phyloP scores from a whole-genome alignment of 1,140 invertebrate species.

The Temnothorax longispinosus region DNA sequence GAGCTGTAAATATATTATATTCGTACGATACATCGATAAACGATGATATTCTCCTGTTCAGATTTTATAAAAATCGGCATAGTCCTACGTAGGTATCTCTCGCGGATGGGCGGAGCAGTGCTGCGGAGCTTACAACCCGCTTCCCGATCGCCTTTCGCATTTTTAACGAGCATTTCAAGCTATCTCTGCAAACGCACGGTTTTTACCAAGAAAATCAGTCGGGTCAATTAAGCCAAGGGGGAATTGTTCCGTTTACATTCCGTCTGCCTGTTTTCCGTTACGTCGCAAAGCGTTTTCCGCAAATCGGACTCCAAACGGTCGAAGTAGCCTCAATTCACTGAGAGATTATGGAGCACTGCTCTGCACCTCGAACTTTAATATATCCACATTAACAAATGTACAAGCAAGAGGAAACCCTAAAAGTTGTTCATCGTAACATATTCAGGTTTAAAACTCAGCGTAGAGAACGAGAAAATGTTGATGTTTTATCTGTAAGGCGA shows the following conservation, averaged over 20 bases:
- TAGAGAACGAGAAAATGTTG: slow-evolving; percentile 76
- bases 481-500: slow-evolving; percentile 77
- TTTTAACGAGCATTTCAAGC: background rate
- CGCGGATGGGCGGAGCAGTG: slow-evolving; percentile 66
- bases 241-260: slow-evolving; percentile 45
- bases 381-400: slow-evolving; percentile 76
- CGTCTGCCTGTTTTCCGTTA: background rate
- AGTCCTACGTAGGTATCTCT: slow-evolving; percentile 66
- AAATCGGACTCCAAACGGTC: background rate
- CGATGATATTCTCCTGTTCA: slow-evolving; percentile 80
- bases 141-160: slow-evolving; percentile 1
- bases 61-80: slow-evolving; percentile 76
- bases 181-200: background rate
- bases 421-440: slow-evolving; percentile 82
- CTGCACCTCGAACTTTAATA: slow-evolving; percentile 65
- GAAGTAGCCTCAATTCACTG: background rate
- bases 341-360: slow-evolving; percentile 66
- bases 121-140: background rate
- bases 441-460: slow-evolving; percentile 83
- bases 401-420: slow-evolving; percentile 77
- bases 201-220: background rate
- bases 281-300: background rate
- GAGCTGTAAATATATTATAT: slow-evolving; percentile 80
- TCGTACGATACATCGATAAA: slow-evolving; percentile 78
- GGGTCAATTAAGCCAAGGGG: background rate